These are phyloP conservation scores for Thryonomys swinderianus DNA, from an alignment of 2,113 vertebrate species.

Conservation along the genomic window DNA sequence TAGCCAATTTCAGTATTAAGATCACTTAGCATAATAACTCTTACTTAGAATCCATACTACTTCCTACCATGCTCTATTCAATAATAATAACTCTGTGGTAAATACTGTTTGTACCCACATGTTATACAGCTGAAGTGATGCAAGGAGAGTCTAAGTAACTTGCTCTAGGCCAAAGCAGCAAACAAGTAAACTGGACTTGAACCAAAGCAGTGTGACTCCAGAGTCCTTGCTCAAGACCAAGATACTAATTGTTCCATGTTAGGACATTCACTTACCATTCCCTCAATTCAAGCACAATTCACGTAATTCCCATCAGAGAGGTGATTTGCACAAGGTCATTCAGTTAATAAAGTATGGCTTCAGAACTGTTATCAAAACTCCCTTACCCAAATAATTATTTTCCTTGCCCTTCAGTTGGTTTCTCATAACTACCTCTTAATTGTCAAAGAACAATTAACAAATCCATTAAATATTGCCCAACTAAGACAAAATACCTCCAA, in stretches of 20 bases:
- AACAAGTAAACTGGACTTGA: slow-evolving; percentile 24
- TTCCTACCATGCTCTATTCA: neutral
- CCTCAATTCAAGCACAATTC: slow-evolving; percentile 32
- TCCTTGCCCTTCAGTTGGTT: neutral
- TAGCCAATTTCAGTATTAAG: slow-evolving; percentile 11
- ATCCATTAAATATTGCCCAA: slow-evolving; percentile 38
- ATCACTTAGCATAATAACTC: neutral
- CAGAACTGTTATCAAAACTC: slow-evolving; percentile 7
- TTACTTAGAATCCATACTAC: neutral
- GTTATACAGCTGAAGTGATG: slow-evolving; percentile 12
- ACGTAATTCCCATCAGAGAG: neutral
- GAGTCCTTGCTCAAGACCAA: neutral
- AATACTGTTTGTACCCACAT: slow-evolving; percentile 6
- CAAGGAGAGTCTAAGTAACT: slow-evolving; percentile 20
- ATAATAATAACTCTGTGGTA: neutral
- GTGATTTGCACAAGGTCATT: slow-evolving; percentile 1
- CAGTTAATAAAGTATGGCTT: slow-evolving; percentile 19
- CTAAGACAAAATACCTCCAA: neutral
- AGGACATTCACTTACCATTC: neutral
- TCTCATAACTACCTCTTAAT: slow-evolving; percentile 28
- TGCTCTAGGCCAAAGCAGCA: neutral
- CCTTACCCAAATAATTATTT: slow-evolving; percentile 3
- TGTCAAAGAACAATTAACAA: slow-evolving; percentile 51
- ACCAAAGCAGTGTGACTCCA: slow-evolving; percentile 16
- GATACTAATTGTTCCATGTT: neutral